phyloP scores from a whole-genome alignment of 2,113 vertebrate species.

The Hyaena hyaena region DNA sequence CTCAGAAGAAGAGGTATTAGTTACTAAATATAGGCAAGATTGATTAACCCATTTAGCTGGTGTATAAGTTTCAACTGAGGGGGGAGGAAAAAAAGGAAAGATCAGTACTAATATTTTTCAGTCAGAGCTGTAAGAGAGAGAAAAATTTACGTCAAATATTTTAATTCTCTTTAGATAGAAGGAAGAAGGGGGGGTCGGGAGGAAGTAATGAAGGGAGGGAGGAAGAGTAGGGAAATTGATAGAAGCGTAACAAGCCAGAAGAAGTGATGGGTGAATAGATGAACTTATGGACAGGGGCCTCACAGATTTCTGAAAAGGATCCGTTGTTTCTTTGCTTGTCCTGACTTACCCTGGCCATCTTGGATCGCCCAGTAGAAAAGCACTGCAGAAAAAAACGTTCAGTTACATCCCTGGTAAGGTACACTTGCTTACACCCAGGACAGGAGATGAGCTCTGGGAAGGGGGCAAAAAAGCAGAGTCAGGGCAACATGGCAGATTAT shows the following conservation, averaged over 20 bases:
- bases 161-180: conserved; percentile 13
- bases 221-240: neutral
- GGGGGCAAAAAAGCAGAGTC: conserved; percentile 30
- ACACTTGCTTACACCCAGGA: conserved; percentile 78
- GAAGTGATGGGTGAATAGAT: neutral
- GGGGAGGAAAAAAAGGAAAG: neutral
- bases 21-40: conserved; percentile 6
- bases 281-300: neutral
- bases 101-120: conserved; percentile 1
- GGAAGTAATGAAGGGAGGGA: neutral
- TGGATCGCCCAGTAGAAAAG: conserved; percentile 70
- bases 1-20: neutral
- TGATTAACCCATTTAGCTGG: neutral
- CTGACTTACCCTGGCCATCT: conserved; percentile 89
- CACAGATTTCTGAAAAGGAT: neutral
- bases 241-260: neutral
- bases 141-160: conserved; percentile 13
- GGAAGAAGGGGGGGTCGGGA: neutral
- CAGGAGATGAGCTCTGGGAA: conserved; percentile 83
- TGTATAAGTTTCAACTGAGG: neutral
- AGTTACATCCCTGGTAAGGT: conserved; percentile 86
- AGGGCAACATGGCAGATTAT: neutral
- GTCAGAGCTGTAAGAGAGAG: neutral
- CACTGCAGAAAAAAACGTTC: conserved; percentile 83
- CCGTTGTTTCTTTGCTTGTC: neutral